A percentile compares a stretch with the other conserved stretches of the same genome.
phyloP scores from a whole-genome alignment of 2,113 vertebrate genomes.

The Calypte anna region DNA sequence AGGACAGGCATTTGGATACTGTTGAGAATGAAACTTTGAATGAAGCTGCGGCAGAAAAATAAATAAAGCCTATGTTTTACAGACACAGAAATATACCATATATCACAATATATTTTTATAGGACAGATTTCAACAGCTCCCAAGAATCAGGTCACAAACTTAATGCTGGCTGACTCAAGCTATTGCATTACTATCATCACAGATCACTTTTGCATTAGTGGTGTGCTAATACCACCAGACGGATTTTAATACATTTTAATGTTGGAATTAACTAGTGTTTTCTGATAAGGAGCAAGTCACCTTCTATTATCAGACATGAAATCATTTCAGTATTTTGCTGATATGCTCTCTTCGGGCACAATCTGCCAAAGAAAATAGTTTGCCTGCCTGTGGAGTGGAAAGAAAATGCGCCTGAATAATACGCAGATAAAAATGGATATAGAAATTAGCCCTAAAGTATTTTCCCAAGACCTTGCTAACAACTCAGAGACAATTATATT shows the following conservation, averaged over 20 bases:
- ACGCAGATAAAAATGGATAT: conserved; percentile 22
- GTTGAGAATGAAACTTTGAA: conserved; percentile 16
- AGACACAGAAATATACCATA: background rate
- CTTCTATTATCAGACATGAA: conserved; percentile 25
- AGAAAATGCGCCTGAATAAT: conserved; percentile 9
- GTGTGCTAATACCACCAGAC: background rate
- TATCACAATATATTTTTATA: conserved; percentile 25
- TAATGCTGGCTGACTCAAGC: background rate
- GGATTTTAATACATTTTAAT: background rate
- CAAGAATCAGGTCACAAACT: background rate
- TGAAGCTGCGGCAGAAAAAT: conserved; percentile 8
- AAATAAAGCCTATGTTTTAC: conserved; percentile 10
- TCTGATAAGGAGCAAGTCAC: conserved; percentile 30
- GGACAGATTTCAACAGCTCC: background rate
- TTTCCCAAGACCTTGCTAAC: conserved; percentile 5
- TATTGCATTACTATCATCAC: background rate
- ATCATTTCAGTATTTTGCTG: conserved; percentile 24
- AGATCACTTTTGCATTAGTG: background rate
- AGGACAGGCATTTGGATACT: background rate
- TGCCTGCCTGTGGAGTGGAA: background rate
- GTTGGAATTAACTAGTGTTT: conserved; percentile 3
- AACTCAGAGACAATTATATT: conserved; percentile 7
- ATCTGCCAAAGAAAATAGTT: conserved; percentile 21
- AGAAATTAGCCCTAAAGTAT: conserved; percentile 11
- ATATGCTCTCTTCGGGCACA: background rate